Evolutionary conservation across 2,888 invertebrate genomes (phyloP).

Genomic region (Scaptomyza flava): DNA sequence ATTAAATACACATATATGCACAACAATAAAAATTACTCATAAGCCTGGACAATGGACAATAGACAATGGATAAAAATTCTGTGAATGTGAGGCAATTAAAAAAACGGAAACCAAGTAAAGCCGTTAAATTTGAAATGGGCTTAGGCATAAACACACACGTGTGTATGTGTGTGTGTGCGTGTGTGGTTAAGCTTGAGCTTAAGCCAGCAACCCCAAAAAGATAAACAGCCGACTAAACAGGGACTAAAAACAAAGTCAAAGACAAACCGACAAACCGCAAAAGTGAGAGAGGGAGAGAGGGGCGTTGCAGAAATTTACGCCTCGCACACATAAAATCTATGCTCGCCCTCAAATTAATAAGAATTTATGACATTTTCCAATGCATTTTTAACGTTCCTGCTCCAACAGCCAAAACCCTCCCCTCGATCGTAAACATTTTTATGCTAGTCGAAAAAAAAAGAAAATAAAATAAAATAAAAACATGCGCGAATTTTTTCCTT

Average conservation of each 20-base stretch:
- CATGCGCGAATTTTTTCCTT: conserved; percentile 48
- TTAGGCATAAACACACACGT: background rate
- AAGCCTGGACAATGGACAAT: conserved; percentile 35
- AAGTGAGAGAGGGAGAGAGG: background rate
- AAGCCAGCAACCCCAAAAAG: conserved; percentile 43
- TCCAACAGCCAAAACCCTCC: background rate
- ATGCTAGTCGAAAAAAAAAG: conserved; percentile 37
- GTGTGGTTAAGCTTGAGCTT: conserved; percentile 7
- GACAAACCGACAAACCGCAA: conserved; percentile 53
- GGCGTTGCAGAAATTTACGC: conserved; percentile 24
- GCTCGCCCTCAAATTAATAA: conserved; percentile 64
- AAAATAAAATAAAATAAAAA: conserved; percentile 21
- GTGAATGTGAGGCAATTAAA: conserved; percentile 60
- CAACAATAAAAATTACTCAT: conserved; percentile 59
- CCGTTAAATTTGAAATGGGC: conserved; percentile 65
- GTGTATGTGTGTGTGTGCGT: conserved; percentile 8
- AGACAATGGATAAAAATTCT: conserved; percentile 21
- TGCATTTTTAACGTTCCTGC: conserved; percentile 53
- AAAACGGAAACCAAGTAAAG: conserved; percentile 37
- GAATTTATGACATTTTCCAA: conserved; percentile 70
- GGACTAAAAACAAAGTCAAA: conserved; percentile 63
- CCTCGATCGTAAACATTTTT: conserved; percentile 52
- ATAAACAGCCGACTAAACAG: conserved; percentile 63
- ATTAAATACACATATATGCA: conserved; percentile 37
- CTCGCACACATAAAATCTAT: conserved; percentile 58